A percentile compares a stretch with the other conserved stretches of the same genome.
phyloP scores from a whole-genome alignment of 2,888 invertebrate genomes.

The Acronicta leporina region DNA sequence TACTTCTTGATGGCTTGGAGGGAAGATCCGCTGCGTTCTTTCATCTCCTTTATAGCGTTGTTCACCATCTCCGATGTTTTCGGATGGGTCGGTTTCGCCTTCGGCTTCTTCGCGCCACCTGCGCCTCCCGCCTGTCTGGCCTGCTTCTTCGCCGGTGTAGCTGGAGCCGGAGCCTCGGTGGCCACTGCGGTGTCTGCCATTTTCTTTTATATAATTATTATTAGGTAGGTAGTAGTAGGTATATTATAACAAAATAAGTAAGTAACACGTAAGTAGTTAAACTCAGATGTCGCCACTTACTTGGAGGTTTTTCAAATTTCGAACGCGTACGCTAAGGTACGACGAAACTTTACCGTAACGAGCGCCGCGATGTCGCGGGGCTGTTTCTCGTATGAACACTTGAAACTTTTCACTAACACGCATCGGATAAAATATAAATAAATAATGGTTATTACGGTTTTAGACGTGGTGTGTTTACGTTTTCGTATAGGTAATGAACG shows the following conservation, averaged over 20 bases:
- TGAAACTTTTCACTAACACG: not conserved
- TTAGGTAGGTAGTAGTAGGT: too few relatives aligned
- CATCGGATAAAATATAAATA: not conserved
- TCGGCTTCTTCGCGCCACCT: constrained; percentile 46
- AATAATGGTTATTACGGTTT: not conserved
- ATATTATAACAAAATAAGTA: too few relatives aligned
- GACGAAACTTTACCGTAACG: constrained; percentile 21
- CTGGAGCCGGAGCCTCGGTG: constrained; percentile 64
- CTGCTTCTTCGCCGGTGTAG: constrained; percentile 66
- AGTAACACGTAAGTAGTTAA: too few relatives aligned
- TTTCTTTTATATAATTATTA: not conserved
- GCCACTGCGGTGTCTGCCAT: constrained; percentile 68
- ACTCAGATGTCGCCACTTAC: constrained; percentile 13
- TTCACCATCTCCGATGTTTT: constrained; percentile 86
- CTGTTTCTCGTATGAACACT: too few relatives aligned
- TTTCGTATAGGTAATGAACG: too few relatives aligned
- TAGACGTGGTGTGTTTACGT: not conserved
- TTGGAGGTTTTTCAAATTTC: not conserved
- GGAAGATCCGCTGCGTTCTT: constrained; percentile 90
- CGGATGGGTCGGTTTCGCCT: constrained; percentile 70
- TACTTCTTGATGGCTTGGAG: constrained; percentile 90
- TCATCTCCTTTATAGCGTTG: constrained; percentile 85
- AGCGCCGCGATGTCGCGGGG: not conserved
- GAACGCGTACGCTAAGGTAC: constrained; percentile 8
- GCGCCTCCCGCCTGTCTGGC: constrained; percentile 58